Evolutionary conservation across 2,113 vertebrate genomes (phyloP), one percentile per base, ranked within the genome.

Genomic region (Anarhynchus alexandrinus): DNA sequence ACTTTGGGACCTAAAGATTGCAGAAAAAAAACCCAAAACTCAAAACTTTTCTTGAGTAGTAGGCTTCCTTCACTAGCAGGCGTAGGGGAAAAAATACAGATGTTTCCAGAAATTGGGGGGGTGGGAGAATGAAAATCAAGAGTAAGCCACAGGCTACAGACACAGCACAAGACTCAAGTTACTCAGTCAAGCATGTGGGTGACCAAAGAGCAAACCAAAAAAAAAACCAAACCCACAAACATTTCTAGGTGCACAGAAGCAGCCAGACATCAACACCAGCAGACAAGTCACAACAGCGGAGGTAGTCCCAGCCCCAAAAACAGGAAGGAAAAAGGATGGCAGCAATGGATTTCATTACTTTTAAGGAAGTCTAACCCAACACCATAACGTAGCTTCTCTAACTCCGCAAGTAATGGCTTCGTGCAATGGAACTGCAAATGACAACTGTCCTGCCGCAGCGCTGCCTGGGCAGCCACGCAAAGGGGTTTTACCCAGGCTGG

Each of bases 381-480:
- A 1, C 42, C 7, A 0, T 6, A 51, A 73, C 0, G 2, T 4
- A 20, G 76, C 66, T 76, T 22, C 57, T 66, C 30, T 3, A 36
- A 36, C 36, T 57, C 80, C 11, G 1, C 61, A 15, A 36, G 18
- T 9, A 18, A 36, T 6, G 64, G 43, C 15, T 61, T 43, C 1
- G 0, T 17, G 34, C 42, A 67, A 3, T 2, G 23, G 55, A 52
- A 61, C 29, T 27, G 30, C 27, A n/a, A 30, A 14, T 2, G 15
- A 9, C 16, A 38, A 26, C 12, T 3, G 34, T 8, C 36, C 26
- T 71, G 9, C 57, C 1, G 0, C 30, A 34, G 72, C 32, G 51
- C n/a, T 15, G 18, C 57, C 38, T 22, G 27, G 4, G 6, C 13
- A 20, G 61, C 61, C 14, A 4, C 0, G 2, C 19, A 1, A 34